Evolutionary conservation across 2,888 invertebrate genomes (phyloP).

Genomic region (Julus scanicus): DNA sequence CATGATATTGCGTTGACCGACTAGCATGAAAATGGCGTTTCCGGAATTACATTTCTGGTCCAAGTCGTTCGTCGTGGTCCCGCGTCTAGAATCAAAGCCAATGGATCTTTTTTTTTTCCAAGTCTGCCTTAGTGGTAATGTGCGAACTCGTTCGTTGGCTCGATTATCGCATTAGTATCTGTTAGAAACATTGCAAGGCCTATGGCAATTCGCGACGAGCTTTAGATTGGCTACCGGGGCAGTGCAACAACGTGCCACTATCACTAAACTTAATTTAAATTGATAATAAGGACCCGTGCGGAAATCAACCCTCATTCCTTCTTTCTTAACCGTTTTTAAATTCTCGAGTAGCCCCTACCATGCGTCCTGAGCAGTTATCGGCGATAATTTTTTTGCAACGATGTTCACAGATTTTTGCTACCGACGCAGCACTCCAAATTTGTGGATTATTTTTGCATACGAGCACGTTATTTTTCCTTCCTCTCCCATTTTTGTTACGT

Average conservation of each 20-base stretch:
- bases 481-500: background rate
- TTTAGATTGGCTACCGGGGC: background rate
- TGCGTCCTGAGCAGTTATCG: background rate
- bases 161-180: background rate
- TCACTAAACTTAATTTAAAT: constrained; percentile 1
- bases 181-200: background rate
- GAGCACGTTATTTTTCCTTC: background rate
- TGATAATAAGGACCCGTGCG: background rate
- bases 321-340: background rate
- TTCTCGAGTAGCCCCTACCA: background rate
- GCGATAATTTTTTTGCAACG: background rate
- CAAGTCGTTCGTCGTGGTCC: background rate
- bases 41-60: background rate
- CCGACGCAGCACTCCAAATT: background rate
- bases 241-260: background rate
- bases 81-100: background rate
- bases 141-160: background rate
- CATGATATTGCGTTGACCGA: background rate
- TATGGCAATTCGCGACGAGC: background rate
- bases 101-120: background rate
- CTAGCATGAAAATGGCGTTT: background rate
- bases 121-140: background rate
- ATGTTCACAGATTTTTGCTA: background rate
- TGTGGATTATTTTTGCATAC: background rate
- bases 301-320: background rate